Base-by-base conservation (phyloP, 2,797 vertebrate species). In the Hozukius guyotensis region DNA sequence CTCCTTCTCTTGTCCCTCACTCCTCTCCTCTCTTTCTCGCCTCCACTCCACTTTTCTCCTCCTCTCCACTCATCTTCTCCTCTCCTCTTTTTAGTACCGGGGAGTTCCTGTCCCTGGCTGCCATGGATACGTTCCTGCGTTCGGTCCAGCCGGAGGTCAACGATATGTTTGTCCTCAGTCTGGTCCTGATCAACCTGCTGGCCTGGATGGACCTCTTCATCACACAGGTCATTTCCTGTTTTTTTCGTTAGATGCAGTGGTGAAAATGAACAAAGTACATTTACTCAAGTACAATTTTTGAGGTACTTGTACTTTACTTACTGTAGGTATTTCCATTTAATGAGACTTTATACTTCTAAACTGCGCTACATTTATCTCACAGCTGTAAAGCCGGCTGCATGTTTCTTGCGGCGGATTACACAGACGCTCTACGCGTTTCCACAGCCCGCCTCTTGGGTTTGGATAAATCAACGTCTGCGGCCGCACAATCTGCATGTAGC, bases 151-250 rank as follows among this genome's bases (percentile, higher is more conserved):
- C 98, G 0, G 98, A 99, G 92, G 98, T 99, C 79, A 99, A 99
- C 2, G 98, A 99, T 85, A 92, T 99, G 75, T 99, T 99, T 90
- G 97, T 99, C 74, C 94, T 99, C 75, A 99, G 98, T 90, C 92
- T 99, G 88, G 97, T 99, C 75, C 95, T 99, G 85, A 97, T 99
- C 87, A 99, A 99, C 88, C 89, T 99, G 60, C 97, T 99, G 97
- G 98, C 98, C 75, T 99, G 98, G 98, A 98, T 99, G 98, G 98
- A 99, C 94, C 95, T 99, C 80, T 99, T 99, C 86, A 98, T 99
- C 72, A 99, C 98, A n/a, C 94, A 94, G 93, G 93, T 94, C 25
- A 68, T 1, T 65, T 18, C 6, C 53, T 59, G 8, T 36, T 61
- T 52, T 18, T 59, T 4, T 31, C 12, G 8, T 32, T 7, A 18